Conservation (phyloP, 2,888 invertebrate genomes). For the Myopa tessellatipennis region DNA sequence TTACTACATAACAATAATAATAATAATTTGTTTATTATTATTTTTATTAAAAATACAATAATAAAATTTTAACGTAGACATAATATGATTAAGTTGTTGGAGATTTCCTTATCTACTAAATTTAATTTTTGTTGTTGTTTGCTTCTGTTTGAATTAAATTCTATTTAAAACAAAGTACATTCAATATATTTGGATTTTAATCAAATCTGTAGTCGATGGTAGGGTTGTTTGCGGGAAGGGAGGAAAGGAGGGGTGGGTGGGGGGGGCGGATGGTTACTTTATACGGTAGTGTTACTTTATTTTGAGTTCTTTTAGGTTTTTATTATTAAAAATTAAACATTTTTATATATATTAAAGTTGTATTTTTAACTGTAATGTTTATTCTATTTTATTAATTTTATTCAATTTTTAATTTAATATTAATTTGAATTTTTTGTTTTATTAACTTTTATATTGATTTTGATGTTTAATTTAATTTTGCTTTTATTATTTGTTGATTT, state of each 20-base stretch:
- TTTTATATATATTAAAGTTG: too few species aligned
- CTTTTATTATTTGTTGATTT: too few species aligned
- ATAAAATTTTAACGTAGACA: constrained; percentile 35
- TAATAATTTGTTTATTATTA: constrained; percentile 1
- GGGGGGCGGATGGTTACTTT: background rate
- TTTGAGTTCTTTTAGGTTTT: too few species aligned
- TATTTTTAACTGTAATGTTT: too few species aligned
- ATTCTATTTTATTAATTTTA: background rate
- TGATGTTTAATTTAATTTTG: too few species aligned
- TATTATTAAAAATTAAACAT: too few species aligned
- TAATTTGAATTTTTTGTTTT: background rate
- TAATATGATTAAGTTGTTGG: constrained; percentile 6
- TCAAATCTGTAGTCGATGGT: background rate
- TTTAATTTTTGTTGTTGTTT: constrained; percentile 5
- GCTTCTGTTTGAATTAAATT: constrained; percentile 31
- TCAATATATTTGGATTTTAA: background rate
- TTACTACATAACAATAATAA: constrained; percentile 8
- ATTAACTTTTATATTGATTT: too few species aligned
- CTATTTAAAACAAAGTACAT: constrained; percentile 28
- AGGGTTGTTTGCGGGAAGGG: background rate
- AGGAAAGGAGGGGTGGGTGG: constrained; percentile 4
- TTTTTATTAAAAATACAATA: constrained; percentile 35
- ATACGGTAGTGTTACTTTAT: too few species aligned
- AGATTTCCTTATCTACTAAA: background rate
- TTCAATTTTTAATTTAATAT: background rate